Conservation (phyloP, 2,797 vertebrate genomes). For the Pangasius larnaudii region DNA sequence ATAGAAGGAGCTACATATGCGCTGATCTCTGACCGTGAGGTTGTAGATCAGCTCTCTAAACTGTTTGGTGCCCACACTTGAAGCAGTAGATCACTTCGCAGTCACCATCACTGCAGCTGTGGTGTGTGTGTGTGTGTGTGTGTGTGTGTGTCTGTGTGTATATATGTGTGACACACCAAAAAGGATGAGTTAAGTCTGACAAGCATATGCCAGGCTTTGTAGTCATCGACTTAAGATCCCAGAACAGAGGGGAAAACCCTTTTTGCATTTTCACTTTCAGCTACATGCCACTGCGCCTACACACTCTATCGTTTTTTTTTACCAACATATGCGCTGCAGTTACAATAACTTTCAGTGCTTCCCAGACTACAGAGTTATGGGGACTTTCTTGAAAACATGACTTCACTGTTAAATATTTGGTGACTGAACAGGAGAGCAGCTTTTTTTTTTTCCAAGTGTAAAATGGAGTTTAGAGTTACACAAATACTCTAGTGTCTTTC, state of each 20-base stretch:
- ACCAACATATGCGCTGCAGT: neutral
- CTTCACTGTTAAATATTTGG: neutral
- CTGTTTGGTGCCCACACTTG: neutral
- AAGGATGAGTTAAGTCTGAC: neutral
- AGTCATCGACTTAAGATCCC: neutral
- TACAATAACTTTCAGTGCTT: neutral
- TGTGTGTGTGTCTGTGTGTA: neutral
- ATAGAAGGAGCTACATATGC: neutral
- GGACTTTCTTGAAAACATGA: neutral
- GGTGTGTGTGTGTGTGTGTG: neutral
- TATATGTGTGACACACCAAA: neutral
- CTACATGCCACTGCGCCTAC: neutral
- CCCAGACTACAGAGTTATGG: neutral
- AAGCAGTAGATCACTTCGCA: neutral
- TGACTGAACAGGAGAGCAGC: neutral
- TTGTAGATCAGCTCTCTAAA: neutral
- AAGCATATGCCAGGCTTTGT: neutral
- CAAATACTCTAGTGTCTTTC: neutral
- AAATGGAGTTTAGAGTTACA: neutral
- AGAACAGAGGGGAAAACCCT: neutral
- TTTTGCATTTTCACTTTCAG: constrained; percentile 21
- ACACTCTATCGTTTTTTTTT: neutral
- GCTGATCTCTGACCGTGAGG: neutral
- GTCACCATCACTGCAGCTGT: neutral
- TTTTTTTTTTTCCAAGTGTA: neutral